Conservation (phyloP, 2,113 vertebrate species). For the Ictalurus punctatus region DNA sequence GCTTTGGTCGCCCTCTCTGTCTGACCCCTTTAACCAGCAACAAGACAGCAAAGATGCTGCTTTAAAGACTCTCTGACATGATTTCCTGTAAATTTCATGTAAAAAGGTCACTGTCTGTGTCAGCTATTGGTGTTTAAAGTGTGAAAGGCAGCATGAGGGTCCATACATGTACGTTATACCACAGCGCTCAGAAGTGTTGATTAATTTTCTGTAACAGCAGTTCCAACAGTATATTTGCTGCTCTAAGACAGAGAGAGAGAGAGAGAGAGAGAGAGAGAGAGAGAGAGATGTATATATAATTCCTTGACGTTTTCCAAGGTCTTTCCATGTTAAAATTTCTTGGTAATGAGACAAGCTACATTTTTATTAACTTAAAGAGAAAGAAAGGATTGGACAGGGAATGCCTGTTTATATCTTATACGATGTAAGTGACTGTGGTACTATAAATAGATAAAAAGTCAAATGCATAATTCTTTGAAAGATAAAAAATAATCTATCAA, state of each 20-base stretch:
- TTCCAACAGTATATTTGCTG: neutral
- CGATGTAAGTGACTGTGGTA: neutral
- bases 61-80: slow-evolving; percentile 34
- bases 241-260: too few species aligned
- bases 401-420: neutral
- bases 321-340: neutral
- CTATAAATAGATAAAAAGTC: neutral
- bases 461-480: neutral
- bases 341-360: neutral
- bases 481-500: neutral
- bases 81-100: slow-evolving; percentile 10
- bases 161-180: neutral
- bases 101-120: slow-evolving; percentile 30
- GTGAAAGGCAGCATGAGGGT: slow-evolving; percentile 5
- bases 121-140: slow-evolving; percentile 1
- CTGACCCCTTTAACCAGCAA: slow-evolving; percentile 22
- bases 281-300: too few species aligned
- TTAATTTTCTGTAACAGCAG: neutral
- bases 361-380: neutral
- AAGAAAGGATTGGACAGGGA: neutral
- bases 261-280: too few species aligned
- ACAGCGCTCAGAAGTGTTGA: neutral
- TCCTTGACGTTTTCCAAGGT: neutral
- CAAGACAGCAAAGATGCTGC: slow-evolving; percentile 19
- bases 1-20: slow-evolving; percentile 5